Evolutionary conservation across 2,113 vertebrate species (phyloP).

Genomic region (Tragulus kanchil): DNA sequence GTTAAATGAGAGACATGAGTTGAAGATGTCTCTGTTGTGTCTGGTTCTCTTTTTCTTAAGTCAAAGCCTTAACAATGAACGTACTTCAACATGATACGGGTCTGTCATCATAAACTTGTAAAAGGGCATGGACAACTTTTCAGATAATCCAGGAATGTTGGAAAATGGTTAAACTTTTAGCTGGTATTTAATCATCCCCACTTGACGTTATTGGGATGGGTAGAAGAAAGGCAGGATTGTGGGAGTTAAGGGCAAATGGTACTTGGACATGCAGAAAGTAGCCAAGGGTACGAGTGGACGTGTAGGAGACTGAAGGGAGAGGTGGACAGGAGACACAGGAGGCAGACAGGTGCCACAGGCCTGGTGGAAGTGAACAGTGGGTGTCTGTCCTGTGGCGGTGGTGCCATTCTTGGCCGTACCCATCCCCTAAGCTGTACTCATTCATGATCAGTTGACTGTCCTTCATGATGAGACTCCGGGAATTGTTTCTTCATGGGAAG

Average conservation of each 20-base stretch:
- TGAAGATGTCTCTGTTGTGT: conserved; percentile 47
- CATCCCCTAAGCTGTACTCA: not conserved
- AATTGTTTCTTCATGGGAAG: not conserved
- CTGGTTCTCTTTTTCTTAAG: conserved; percentile 78
- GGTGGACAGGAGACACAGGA: not conserved
- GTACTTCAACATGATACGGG: conserved; percentile 73
- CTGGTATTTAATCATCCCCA: not conserved
- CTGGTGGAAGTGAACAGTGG: not conserved
- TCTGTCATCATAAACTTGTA: conserved; percentile 58
- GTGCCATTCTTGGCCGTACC: conserved; percentile 7
- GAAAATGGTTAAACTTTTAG: not conserved
- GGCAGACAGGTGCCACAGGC: not conserved
- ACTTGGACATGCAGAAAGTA: not conserved
- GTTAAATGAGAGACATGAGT: conserved; percentile 29
- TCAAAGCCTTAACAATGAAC: conserved; percentile 84
- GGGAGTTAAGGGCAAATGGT: not conserved
- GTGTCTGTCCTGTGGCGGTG: not conserved
- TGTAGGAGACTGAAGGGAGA: conserved; percentile 2
- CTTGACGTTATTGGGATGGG: not conserved
- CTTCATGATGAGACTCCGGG: not conserved
- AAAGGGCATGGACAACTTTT: not conserved
- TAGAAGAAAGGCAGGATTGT: conserved; percentile 4
- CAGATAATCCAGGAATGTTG: conserved; percentile 30
- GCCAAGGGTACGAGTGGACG: not conserved
- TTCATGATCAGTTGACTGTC: not conserved